Evolutionary conservation across 2,888 invertebrate genomes (phyloP).

Genomic region (Cancer borealis): DNA sequence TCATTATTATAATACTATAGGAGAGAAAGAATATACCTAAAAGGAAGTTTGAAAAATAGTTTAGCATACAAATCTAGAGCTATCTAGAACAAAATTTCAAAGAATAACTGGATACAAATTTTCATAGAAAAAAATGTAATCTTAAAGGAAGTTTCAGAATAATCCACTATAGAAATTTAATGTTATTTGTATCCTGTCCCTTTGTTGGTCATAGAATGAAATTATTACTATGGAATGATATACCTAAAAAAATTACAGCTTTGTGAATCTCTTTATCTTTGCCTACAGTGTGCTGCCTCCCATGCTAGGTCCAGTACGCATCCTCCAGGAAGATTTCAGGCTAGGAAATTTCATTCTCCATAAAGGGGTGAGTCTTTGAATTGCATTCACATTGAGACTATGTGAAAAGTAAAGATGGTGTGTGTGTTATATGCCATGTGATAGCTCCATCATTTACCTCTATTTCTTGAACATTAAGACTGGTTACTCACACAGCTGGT

Average conservation of each 20-base stretch:
- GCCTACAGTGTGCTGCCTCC: slow-evolving; percentile 51
- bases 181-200: no score
- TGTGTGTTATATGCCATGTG: not conserved
- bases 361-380: slow-evolving; percentile 57
- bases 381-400: not conserved
- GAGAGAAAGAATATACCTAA: no score
- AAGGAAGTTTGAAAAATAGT: no score
- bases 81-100: no score
- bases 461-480: not conserved
- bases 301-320: slow-evolving; percentile 52
- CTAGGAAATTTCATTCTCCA: not conserved
- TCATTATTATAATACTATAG: no score
- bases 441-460: not conserved
- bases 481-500: not conserved
- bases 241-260: no score
- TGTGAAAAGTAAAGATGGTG: not conserved
- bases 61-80: no score
- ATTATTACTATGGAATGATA: not conserved
- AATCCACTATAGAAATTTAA: no score
- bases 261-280: not conserved
- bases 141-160: no score
- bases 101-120: no score
- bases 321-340: slow-evolving; percentile 43
- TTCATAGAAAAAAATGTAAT: no score
- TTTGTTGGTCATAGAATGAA: not conserved